Evolutionary conservation across 2,113 vertebrate genomes (phyloP), one percentile per base, ranked within the genome.

Genomic region (Amphilophus citrinellus): DNA sequence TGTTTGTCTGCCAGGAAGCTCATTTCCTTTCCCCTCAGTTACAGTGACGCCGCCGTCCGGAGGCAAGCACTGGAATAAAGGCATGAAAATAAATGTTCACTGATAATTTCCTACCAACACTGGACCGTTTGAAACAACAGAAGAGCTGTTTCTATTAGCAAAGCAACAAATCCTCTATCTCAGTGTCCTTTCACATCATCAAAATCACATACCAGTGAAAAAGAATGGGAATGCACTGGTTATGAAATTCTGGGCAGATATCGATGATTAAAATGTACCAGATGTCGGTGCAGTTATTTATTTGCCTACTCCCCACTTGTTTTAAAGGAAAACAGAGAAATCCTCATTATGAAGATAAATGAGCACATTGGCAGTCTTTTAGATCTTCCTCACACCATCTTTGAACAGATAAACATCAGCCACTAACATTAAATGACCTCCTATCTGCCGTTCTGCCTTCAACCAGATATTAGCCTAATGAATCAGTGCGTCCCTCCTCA

Each of bases 231-330:
- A 71, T 50, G 44, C 24, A 30, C 24, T 0, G 17, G 30, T 13
- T 0, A 7, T 50, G 1, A 50, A 20, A 30, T 30, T 30, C 0
- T 1, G 6, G 42, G 42, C 24, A 7, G 42, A 30, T 0, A 0
- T 22, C 2, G 24, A 18, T 18, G 65, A 27, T 27, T 27, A 15
- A 68, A 24, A 1, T 18, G 10, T 2, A 50, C 22, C 22, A 6
- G 42, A 68, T 47, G 37, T 11, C 2, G 0, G 13, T 66, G 39
- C 39, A 47, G 22, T 47, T 68, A 66, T 44, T 24, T 42, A 65
- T 37, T n/a, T 62, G 20, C 17, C 0, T 63, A 44, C 27, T 68
- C 1, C 39, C 44, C 5, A 0, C 22, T 42, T 68, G 4, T 68
- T 18, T 47, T 66, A 68, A 68, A 10, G 39, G 0, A 2, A 47